phyloP scores from a whole-genome alignment of 2,797 vertebrate genomes.

The Threskiornis aethiopicus region DNA sequence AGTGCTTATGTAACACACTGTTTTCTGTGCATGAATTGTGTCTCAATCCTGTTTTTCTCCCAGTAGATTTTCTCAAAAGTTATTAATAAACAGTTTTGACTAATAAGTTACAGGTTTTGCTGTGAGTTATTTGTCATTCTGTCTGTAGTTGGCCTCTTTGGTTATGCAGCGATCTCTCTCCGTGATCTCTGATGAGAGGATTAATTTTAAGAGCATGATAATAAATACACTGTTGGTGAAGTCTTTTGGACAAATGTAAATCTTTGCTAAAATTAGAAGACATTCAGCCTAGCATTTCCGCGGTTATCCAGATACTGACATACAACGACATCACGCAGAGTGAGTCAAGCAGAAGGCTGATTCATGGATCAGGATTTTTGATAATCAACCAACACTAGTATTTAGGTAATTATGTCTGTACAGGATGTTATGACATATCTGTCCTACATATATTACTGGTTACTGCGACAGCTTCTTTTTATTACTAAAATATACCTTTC shows the following conservation, averaged over 20 bases:
- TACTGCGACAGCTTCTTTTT: not conserved
- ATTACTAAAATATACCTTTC: constrained; percentile 7
- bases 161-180: not conserved
- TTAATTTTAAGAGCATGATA: not conserved
- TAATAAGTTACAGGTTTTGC: not conserved
- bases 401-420: constrained; percentile 28
- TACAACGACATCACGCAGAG: not conserved
- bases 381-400: not conserved
- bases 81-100: not conserved
- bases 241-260: constrained; percentile 29
- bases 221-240: not conserved
- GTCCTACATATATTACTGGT: not conserved
- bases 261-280: constrained; percentile 51
- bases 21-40: not conserved
- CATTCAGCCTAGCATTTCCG: not conserved
- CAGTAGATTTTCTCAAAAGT: not conserved
- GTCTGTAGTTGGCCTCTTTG: not conserved
- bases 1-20: not conserved
- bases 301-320: constrained; percentile 3
- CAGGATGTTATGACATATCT: constrained; percentile 6
- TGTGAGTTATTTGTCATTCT: not conserved
- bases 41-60: not conserved
- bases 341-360: not conserved
- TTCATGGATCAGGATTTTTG: not conserved
- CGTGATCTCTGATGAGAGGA: constrained; percentile 6